These are phyloP conservation scores for Pelodiscus sinensis DNA, from an alignment of 2,113 vertebrate species.

Conservation along the genomic window DNA sequence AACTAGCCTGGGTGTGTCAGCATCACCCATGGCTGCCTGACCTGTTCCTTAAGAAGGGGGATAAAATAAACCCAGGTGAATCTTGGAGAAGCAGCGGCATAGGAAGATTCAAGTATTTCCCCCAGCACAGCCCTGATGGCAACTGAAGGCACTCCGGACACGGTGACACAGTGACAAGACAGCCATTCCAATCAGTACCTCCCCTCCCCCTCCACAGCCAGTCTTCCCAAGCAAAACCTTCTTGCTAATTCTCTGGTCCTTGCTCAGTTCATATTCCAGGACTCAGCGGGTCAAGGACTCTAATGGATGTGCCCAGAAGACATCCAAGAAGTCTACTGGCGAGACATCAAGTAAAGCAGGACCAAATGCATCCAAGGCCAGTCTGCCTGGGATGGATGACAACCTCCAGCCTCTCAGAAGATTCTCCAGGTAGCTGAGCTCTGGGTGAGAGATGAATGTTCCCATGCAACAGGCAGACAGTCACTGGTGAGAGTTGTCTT, in stretches of 20 bases:
- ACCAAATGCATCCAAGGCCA: constrained; percentile 31
- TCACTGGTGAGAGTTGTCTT: background rate
- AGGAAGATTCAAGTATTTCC: constrained; percentile 84
- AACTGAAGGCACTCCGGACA: constrained; percentile 86
- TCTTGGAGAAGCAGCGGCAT: constrained; percentile 79
- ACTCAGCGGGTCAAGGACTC: constrained; percentile 53
- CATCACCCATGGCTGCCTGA: constrained; percentile 39
- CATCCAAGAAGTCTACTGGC: constrained; percentile 11
- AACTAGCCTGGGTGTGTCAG: constrained; percentile 60
- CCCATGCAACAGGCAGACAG: constrained; percentile 39
- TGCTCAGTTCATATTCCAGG: background rate
- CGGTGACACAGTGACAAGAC: constrained; percentile 64
- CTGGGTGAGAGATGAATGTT: constrained; percentile 55
- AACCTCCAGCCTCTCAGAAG: background rate
- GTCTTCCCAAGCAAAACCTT: background rate
- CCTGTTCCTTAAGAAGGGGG: constrained; percentile 42
- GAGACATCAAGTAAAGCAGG: constrained; percentile 6
- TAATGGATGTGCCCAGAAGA: constrained; percentile 16
- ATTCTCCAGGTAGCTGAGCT: constrained; percentile 43
- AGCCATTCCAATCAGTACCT: constrained; percentile 33
- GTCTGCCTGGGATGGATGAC: constrained; percentile 8
- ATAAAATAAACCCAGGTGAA: constrained; percentile 64
- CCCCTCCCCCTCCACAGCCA: constrained; percentile 34
- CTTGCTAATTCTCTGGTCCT: constrained; percentile 35
- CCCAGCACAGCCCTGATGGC: constrained; percentile 78